A percentile compares a stretch with the other conserved stretches of the same genome.
Conservation (phyloP, 2,888 invertebrate species). For the Trachelus tabidus region DNA sequence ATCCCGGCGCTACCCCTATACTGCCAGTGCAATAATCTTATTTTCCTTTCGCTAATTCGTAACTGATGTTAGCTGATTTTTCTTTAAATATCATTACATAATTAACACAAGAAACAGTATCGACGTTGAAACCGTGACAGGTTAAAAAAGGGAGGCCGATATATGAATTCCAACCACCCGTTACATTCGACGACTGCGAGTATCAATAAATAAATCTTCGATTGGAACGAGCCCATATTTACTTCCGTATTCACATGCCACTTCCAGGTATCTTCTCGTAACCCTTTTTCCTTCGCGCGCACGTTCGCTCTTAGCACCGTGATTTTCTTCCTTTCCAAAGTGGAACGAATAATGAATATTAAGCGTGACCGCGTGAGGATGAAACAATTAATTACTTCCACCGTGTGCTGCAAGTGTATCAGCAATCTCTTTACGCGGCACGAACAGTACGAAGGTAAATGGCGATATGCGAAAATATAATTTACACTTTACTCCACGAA, state of each 20-base stretch:
- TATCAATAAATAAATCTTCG: background rate
- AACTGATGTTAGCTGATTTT: constrained; percentile 23
- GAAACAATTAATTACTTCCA: background rate
- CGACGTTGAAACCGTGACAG: background rate
- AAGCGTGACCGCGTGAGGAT: background rate
- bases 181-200: background rate
- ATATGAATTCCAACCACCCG: background rate
- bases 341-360: background rate
- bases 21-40: constrained; percentile 69
- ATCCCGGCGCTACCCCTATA: constrained; percentile 85
- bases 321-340: background rate
- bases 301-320: background rate
- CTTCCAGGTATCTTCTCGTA: background rate
- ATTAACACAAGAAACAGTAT: background rate
- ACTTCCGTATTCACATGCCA: background rate
- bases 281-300: background rate
- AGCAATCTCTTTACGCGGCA: background rate
- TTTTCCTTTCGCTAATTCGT: constrained; percentile 52
- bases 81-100: background rate
- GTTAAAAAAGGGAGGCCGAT: background rate
- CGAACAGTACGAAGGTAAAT: background rate
- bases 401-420: background rate
- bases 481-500: background rate
- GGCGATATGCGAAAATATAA: background rate
- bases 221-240: background rate